Evolutionary conservation across 2,113 vertebrate species (phyloP), one percentile per base, ranked within the genome.

Genomic region (Aptenodytes patagonicus): DNA sequence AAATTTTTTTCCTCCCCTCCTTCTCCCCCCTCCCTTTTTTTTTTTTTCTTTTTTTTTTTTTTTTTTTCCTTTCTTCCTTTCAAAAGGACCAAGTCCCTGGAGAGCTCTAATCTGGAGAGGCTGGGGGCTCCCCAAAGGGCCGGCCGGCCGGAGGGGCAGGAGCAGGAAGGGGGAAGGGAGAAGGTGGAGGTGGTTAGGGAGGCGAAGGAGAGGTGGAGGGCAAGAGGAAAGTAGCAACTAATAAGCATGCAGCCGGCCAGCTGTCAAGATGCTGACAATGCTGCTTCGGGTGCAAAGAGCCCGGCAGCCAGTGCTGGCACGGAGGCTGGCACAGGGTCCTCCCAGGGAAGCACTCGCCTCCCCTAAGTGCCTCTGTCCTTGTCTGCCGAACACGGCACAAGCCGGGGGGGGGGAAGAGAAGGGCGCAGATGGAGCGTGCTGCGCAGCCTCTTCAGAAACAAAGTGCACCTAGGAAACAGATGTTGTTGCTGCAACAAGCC

Each of bases 41-140:
- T 54, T 64, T 26, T 51, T 34, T 32, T 36, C 36, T 36, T 28
- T 3, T 6, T 18, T 85, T 71, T 89, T 22, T 17, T 31, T 13
- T n/a, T 77, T 83, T 47, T 6, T 6, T 16, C 85, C 77, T 94
- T 95, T 91, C 95, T 97, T 96, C 66, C 86, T 97, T 97, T 97
- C 93, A 97, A 97, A 98, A 97, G 81, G 75, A 78, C 94, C 77
- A 94, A 93, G 96, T 97, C 97, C 85, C 96, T 96, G 96, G 97
- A 98, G 95, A 98, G 96, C 94, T 97, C 97, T 98, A 97, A 98
- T 96, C 95, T 97, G 96, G 97, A 98, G 97, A 97, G 97, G 96
- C 78, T 96, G 77, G 95, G 80, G 96, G 92, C 93, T 91, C 80
- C 70, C 91, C 64, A 2, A 96, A 98, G 95, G 96, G 96, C 87